A percentile compares a stretch with the other conserved stretches of the same genome.
These are phyloP conservation scores for Zoanthus sansibaricus DNA, from an alignment of 92 coral and sea anemone genomes.

Conservation along the genomic window DNA sequence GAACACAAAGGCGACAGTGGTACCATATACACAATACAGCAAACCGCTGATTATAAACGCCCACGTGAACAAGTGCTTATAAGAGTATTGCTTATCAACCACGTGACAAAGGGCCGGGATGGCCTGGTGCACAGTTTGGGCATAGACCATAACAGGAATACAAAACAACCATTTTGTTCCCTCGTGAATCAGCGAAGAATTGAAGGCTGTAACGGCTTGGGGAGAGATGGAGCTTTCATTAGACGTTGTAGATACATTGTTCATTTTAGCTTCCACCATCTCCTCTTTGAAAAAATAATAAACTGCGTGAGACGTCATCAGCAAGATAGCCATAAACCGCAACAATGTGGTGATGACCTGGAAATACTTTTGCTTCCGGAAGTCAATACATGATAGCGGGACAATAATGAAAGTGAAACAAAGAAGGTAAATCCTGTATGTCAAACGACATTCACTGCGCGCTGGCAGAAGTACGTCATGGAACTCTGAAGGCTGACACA, in stretches of 20 bases:
- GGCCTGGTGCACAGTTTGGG: slow-evolving; percentile 47
- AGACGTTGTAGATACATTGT: background rate
- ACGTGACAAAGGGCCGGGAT: slow-evolving; percentile 48
- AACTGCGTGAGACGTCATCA: slow-evolving; percentile 40
- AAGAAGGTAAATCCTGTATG: slow-evolving; percentile 26
- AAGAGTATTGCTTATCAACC: slow-evolving; percentile 44
- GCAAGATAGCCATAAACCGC: slow-evolving; percentile 29
- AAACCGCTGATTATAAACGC: slow-evolving; percentile 14
- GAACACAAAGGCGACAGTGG: slow-evolving; percentile 43
- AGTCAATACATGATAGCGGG: slow-evolving; percentile 38
- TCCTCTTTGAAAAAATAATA: slow-evolving; percentile 37
- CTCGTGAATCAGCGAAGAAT: slow-evolving; percentile 7
- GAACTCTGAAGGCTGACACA: slow-evolving; percentile 26
- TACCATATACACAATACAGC: slow-evolving; percentile 36
- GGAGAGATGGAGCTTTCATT: background rate
- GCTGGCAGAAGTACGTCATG: slow-evolving; percentile 24
- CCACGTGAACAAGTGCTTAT: slow-evolving; percentile 42
- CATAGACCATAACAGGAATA: slow-evolving; percentile 40
- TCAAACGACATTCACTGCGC: slow-evolving; percentile 12
- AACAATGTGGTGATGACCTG: slow-evolving; percentile 26
- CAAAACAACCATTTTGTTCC: slow-evolving; percentile 29
- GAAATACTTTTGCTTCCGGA: slow-evolving; percentile 33
- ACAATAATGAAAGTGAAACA: slow-evolving; percentile 27
- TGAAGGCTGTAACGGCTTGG: background rate
- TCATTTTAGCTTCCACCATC: background rate